A percentile compares a stretch with the other conserved stretches of the same genome.
These are phyloP conservation scores for Monopterus albus DNA, from an alignment of 2,113 vertebrate genomes.

Conservation along the genomic window DNA sequence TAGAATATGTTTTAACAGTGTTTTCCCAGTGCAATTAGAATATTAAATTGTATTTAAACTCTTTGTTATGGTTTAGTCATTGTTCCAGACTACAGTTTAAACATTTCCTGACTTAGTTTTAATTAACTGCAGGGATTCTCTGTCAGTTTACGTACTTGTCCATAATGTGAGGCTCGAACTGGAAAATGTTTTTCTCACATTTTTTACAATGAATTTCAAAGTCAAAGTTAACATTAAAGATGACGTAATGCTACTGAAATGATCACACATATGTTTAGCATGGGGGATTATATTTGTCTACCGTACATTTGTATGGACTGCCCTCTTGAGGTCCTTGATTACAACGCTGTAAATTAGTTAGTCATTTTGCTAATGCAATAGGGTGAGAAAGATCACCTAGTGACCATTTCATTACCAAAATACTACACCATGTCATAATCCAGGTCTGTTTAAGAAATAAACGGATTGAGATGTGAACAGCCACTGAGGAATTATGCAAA, in stretches of 20 bases:
- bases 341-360: slow-evolving; percentile 42
- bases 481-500: slow-evolving; percentile 23
- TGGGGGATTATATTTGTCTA: slow-evolving; percentile 12
- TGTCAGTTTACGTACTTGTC: not conserved
- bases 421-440: slow-evolving; percentile 10
- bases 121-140: not conserved
- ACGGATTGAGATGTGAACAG: slow-evolving; percentile 2
- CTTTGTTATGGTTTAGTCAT: no score
- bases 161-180: not conserved
- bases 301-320: slow-evolving; percentile 64
- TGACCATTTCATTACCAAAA: slow-evolving; percentile 16
- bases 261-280: slow-evolving; percentile 20
- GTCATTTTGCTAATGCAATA: slow-evolving; percentile 42
- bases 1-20: no score
- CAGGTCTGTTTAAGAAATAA: slow-evolving; percentile 16
- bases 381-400: slow-evolving; percentile 21
- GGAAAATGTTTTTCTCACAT: not conserved
- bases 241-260: slow-evolving; percentile 2
- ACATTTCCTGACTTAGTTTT: not conserved
- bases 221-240: not conserved
- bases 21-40: not conserved
- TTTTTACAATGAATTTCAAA: not conserved
- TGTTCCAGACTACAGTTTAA: not conserved
- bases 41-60: not conserved
- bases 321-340: slow-evolving; percentile 67